Conservation (phyloP, 2,797 vertebrate species). For the Heliangelus exortis region DNA sequence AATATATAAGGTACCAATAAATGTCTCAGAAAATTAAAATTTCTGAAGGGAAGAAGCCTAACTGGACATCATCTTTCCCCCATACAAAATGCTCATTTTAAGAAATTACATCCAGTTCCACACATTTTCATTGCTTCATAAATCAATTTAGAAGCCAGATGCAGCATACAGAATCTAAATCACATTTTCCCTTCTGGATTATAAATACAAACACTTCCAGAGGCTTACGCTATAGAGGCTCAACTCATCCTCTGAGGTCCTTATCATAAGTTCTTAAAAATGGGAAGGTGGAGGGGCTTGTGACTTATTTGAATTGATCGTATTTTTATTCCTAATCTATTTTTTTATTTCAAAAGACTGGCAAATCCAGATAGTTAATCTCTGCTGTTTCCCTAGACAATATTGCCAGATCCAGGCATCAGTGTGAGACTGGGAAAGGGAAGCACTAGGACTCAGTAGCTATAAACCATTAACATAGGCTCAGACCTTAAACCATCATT, state of each 20-base stretch:
- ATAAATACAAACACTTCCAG: neutral
- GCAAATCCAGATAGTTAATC: neutral
- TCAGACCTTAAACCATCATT: neutral
- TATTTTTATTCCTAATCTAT: neutral
- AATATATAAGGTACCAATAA: neutral
- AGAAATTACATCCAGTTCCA: neutral
- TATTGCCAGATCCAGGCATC: neutral
- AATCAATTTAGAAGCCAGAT: neutral
- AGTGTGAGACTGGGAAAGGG: neutral
- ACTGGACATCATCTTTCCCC: neutral
- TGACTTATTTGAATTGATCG: neutral
- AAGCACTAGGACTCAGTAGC: neutral
- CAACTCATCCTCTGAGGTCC: neutral
- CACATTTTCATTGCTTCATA: neutral
- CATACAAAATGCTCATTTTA: neutral
- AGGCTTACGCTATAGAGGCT: neutral
- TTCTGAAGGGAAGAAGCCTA: neutral
- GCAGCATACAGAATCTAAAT: neutral
- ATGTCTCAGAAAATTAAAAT: neutral
- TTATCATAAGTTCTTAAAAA: neutral
- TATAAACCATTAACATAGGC: neutral
- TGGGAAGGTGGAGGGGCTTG: neutral
- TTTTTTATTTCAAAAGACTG: neutral
- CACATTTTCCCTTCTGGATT: neutral
- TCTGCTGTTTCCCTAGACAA: neutral